A percentile compares a stretch with the other conserved stretches of the same genome.
phyloP scores from a whole-genome alignment of 2,888 invertebrate species.

The Alviniconcha strummeri region DNA sequence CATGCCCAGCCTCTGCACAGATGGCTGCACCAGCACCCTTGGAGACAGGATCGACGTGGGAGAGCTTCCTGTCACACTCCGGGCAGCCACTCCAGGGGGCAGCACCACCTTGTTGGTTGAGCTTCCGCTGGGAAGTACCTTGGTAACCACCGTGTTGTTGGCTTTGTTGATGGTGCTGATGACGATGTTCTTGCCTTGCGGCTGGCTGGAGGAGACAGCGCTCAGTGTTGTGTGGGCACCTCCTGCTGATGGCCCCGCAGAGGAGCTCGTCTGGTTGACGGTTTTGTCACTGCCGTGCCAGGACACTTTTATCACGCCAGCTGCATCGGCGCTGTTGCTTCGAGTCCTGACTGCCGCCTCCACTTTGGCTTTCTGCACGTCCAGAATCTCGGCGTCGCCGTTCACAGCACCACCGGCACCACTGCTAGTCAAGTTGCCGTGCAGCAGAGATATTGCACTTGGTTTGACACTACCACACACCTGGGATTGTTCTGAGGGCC shows the following conservation, averaged over 20 bases:
- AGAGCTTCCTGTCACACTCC: slow-evolving; percentile 45
- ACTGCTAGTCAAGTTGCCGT: slow-evolving; percentile 21
- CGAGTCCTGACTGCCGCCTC: slow-evolving; percentile 46
- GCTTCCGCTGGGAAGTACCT: slow-evolving; percentile 54
- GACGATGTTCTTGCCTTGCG: slow-evolving; percentile 58
- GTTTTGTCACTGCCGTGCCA: slow-evolving; percentile 56
- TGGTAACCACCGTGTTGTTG: slow-evolving; percentile 60
- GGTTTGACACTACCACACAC: slow-evolving; percentile 2
- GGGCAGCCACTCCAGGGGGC: slow-evolving; percentile 42
- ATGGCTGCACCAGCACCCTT: slow-evolving; percentile 49
- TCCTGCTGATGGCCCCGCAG: not conserved
- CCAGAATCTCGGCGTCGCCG: slow-evolving; percentile 40
- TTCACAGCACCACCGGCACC: slow-evolving; percentile 46
- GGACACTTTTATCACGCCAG: slow-evolving; percentile 55
- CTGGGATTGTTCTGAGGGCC: not conserved
- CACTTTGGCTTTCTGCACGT: slow-evolving; percentile 30
- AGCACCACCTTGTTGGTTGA: slow-evolving; percentile 38
- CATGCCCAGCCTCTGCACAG: slow-evolving; percentile 48
- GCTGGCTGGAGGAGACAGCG: slow-evolving; percentile 7
- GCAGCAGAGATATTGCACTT: slow-evolving; percentile 25
- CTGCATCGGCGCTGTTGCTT: slow-evolving; percentile 53
- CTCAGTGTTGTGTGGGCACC: not conserved
- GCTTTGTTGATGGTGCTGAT: slow-evolving; percentile 64
- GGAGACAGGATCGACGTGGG: slow-evolving; percentile 62
- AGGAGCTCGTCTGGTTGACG: not conserved